Evolutionary conservation across 2,888 invertebrate genomes (phyloP), one percentile per base, ranked within the genome.

Genomic region (Polyploca ridens): DNA sequence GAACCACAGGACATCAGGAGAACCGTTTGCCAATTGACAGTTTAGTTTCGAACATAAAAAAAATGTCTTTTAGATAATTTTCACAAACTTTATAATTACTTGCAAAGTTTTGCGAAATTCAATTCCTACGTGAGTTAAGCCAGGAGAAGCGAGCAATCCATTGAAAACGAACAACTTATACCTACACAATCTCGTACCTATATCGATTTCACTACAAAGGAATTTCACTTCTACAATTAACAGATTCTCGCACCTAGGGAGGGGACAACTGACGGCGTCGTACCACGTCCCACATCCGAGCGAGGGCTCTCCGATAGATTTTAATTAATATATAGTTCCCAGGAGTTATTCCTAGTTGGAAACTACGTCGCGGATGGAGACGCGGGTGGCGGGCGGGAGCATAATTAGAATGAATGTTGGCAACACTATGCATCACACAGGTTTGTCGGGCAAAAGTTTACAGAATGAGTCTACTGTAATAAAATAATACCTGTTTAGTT

Each of bases 271-370:
- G 16, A 1, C 16, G 49, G 5, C 49, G 49, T 16, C 16, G 49
- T 16, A 63, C 16, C 38, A 10, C 65, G 54, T 67, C 66, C 68
- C 63, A 66, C 62, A 61, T 66, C 68, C 64, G 65, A 64, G 69
- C 61, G 63, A 67, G 73, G 69, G n/a, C n/a, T 7, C n/a, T 74
- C 72, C 75, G 75, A 85, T 84, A 83, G 84, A 80, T 84, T 84
- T 84, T 86, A 85, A 86, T 86, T 86, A 85, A 84, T 83, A 82
- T 81, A 85, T 85, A 84, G 84, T 84, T 84, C 80, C 82, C 78
- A 62, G 67, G 81, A 83, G 85, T 77, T 78, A 80, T 74, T 77
- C 72, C 67, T 73, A 85, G 79, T 83, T 83, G 66, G 74, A 72
- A 82, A 82, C 46, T 46, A 14, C 46, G 7, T 46, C n/a, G 46